Conservation (phyloP, 2,888 invertebrate species). For the Tricholauxania praeusta region DNA sequence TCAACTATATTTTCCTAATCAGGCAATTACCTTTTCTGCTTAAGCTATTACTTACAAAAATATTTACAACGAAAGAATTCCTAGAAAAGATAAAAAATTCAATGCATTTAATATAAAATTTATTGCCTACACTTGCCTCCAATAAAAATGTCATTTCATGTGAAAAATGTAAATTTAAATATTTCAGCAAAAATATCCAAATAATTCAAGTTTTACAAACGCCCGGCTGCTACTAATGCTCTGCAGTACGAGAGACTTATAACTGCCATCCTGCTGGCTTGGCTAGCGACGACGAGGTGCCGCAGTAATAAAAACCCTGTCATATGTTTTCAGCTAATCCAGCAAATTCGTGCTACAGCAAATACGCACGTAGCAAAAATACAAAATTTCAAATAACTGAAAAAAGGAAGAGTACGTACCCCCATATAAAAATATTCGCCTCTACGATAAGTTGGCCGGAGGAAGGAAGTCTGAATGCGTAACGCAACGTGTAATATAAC, state of each 20-base stretch:
- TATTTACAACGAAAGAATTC: neutral
- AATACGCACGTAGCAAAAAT: constrained; percentile 24
- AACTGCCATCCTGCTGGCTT: neutral
- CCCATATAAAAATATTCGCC: neutral
- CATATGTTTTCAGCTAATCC: constrained; percentile 26
- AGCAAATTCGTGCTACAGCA: constrained; percentile 17
- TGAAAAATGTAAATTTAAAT: constrained; percentile 30
- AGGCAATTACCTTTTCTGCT: too few relatives aligned
- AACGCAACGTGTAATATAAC: constrained; percentile 24
- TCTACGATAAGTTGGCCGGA: neutral
- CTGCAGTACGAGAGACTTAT: too few relatives aligned
- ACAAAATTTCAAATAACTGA: constrained; percentile 4
- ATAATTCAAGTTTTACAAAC: constrained; percentile 16
- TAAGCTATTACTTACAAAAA: too few relatives aligned
- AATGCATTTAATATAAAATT: constrained; percentile 27
- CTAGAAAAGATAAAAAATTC: neutral
- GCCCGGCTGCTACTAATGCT: neutral
- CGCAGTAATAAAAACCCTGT: constrained; percentile 27
- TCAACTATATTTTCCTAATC: too few relatives aligned
- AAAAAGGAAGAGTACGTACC: neutral
- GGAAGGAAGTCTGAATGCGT: constrained; percentile 1
- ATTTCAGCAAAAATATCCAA: constrained; percentile 20
- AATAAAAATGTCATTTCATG: constrained; percentile 30
- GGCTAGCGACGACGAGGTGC: neutral
- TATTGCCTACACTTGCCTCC: constrained; percentile 21